These are phyloP conservation scores for Clarias gariepinus DNA, from an alignment of 2,113 vertebrate genomes.

Conservation along the genomic window DNA sequence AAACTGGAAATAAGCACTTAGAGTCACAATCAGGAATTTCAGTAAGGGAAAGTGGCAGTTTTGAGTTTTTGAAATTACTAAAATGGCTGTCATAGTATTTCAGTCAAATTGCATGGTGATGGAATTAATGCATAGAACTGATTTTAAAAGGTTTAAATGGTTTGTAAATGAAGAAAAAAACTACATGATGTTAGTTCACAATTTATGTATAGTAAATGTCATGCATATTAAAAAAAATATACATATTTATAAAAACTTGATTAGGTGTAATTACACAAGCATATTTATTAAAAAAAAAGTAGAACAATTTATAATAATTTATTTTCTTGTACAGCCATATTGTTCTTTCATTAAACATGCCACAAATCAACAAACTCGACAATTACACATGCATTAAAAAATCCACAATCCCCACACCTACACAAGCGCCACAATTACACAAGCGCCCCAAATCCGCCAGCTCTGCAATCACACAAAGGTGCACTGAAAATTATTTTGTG, in stretches of 20 bases:
- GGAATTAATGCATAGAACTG: not conserved
- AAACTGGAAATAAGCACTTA: conserved; percentile 50
- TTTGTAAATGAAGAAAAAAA: not conserved
- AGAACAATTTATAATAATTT: not conserved
- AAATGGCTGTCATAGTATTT: not conserved
- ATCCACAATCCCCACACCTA: not conserved
- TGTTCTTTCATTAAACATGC: not conserved
- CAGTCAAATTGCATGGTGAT: not conserved
- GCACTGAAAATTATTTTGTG: conserved; percentile 25
- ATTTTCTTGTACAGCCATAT: not conserved
- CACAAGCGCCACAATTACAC: conserved; percentile 6
- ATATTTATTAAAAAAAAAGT: not conserved
- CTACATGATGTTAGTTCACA: not conserved
- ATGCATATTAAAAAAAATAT: not conserved
- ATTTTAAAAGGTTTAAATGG: not conserved
- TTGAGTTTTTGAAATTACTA: not conserved
- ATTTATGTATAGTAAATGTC: not conserved
- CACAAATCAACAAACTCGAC: not conserved
- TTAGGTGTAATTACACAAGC: not conserved
- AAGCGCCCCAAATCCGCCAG: conserved; percentile 4
- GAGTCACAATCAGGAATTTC: conserved; percentile 20
- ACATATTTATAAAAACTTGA: not conserved
- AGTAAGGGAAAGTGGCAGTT: not conserved
- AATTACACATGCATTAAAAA: not conserved
- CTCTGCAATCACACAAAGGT: conserved; percentile 3